Evolutionary conservation across 2,113 vertebrate genomes (phyloP), one percentile per base, ranked within the genome.

Genomic region (Corydoras maculifer): DNA sequence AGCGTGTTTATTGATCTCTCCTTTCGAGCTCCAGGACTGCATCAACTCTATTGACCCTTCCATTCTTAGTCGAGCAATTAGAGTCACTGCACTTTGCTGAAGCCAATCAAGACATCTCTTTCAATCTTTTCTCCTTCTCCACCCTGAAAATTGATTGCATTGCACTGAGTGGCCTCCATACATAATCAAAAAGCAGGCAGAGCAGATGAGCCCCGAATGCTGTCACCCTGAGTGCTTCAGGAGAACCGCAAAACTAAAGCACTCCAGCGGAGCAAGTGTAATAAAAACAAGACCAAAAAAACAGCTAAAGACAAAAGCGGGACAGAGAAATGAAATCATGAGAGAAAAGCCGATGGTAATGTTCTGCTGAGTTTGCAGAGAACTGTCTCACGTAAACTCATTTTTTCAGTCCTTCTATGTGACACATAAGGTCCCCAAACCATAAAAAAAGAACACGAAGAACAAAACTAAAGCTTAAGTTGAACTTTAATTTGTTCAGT

Each of bases 61-160:
- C 57, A 54, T 72, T 71, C 61, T 77, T 62, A 55, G 59, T 70
- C 50, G 62, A 59, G 70, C 75, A 67, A 63, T 77, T 78, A 73
- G 63, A 60, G 65, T 25, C 70, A 58, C 65, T 63, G 31, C 48
- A 60, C 58, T 75, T 8, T 75, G 69, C 11, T 49, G 58, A 10
- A 15, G 18, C 58, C 63, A 68, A 72, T 77, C 72, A 72, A 58
- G 59, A 60, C 55, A 63, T 69, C 69, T 63, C 55, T 55, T 68
- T 68, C 58, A 29, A 15, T 65, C 67, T 18, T 70, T 55, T 68
- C 58, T 70, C 59, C 18, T 71, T 65, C 64, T 70, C 31, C 58
- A 59, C 68, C 59, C 63, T 69, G 70, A 72, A 63, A 73, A 81
- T 77, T 76, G 76, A 81, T 78, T 81, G 72, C 62, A 63, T 73